Conservation (phyloP, 2,888 invertebrate species). For the Leptinotarsa rubiginosa region DNA sequence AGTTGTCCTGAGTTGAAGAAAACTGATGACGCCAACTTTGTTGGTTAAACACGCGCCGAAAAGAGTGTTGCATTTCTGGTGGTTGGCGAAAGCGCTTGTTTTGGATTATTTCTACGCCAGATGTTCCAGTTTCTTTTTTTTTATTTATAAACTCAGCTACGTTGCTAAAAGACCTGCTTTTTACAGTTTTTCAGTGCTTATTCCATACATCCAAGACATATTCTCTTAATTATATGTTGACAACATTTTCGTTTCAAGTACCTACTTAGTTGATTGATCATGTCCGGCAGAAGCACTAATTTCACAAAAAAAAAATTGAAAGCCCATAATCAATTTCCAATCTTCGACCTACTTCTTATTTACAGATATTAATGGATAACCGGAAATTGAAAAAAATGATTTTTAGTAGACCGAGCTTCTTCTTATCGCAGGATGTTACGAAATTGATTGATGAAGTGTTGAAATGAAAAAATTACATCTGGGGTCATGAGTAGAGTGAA, state of each 20-base stretch:
- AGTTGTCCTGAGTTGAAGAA: too few relatives aligned
- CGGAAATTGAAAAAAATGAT: neutral
- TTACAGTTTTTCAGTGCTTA: too few relatives aligned
- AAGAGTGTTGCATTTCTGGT: too few relatives aligned
- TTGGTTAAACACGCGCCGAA: too few relatives aligned
- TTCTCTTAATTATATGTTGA: neutral
- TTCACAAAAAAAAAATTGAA: neutral
- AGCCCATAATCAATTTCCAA: neutral
- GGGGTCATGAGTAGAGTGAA: too few relatives aligned
- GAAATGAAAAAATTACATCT: neutral
- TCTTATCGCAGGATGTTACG: neutral
- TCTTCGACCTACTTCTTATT: neutral
- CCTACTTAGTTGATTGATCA: neutral
- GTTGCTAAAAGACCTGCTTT: too few relatives aligned
- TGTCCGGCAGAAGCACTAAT: constrained; percentile 1
- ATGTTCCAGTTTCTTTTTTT: too few relatives aligned
- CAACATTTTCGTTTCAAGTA: neutral
- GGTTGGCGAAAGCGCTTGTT: too few relatives aligned
- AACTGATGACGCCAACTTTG: too few relatives aligned
- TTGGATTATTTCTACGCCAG: too few relatives aligned
- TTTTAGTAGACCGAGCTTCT: neutral
- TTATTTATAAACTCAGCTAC: too few relatives aligned
- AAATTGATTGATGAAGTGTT: constrained; percentile 4
- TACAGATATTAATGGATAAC: neutral
- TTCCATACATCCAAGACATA: neutral